Evolutionary conservation across 2,113 vertebrate genomes (phyloP), one percentile per base, ranked within the genome.

Genomic region (Mohoua ochrocephala): DNA sequence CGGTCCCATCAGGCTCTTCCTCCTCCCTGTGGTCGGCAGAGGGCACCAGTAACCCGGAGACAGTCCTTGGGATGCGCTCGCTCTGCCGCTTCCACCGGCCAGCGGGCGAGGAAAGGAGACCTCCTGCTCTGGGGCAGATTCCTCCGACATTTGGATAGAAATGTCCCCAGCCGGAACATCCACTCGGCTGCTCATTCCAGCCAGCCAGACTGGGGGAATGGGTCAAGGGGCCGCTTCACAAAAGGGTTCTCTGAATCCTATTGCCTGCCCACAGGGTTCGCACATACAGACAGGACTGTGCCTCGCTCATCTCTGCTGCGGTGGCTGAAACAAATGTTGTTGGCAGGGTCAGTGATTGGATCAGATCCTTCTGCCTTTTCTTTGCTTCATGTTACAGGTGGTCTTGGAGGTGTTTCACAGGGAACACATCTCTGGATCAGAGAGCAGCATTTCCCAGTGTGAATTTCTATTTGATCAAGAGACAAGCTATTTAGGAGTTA

Each of bases 191-290:
- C 50, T 44, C 71, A 5, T 70, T 49, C 28, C 53, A 71, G 45
- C 24, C 54, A 18, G 33, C 11, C 39, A 4, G 24, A 5, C 19
- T 44, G 3, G 8, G 45, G 24, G 33, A 71, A 15, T 5, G 68
- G 45, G 7, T 57, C 13, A 24, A 18, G 44, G 17, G 24, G 20
- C 31, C 53, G 24, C 27, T 73, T 33, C 47, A 30, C 56, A 4
- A 35, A 47, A 65, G 39, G 16, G 15, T 44, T 74, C 35, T 41
- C 67, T 26, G 39, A 33, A 78, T 59, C 63, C 26, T 13, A 2
- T 47, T 1, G 2, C 26, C 26, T 35, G 35, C 37, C n/a, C 50
- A 5, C 0, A 0, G 21, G 28, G 6, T 33, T 42, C 0, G 0
- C 22, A 15, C 18, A 4, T 6, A 1, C 27, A 13, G 54, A 8